A percentile compares a stretch with the other conserved stretches of the same genome.
phyloP scores from a whole-genome alignment of 1,140 invertebrate genomes.

The Orchesella cincta region DNA sequence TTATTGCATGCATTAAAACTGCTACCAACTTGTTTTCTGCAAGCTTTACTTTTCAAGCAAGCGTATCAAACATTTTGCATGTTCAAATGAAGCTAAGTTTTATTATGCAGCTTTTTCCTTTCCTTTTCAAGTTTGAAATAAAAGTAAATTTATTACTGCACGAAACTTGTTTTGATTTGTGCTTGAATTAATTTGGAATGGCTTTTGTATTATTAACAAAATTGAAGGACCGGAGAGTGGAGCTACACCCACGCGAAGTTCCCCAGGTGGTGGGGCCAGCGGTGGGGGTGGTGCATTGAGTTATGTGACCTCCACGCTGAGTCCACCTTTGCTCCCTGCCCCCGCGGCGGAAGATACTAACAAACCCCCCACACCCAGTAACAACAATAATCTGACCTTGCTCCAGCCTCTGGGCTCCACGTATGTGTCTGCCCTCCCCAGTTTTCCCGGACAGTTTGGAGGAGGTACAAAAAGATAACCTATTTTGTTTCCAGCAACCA shows the following conservation, averaged over 20 bases:
- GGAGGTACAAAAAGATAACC: conserved; percentile 8
- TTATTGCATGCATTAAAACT: not conserved
- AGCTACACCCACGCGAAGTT: not conserved
- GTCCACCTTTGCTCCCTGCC: not conserved
- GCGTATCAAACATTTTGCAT: too few relatives aligned
- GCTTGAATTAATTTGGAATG: not conserved
- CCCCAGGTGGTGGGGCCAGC: not conserved
- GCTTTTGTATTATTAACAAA: conserved; percentile 11
- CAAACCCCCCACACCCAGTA: conserved; percentile 18
- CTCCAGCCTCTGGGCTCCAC: conserved; percentile 15
- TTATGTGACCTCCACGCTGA: conserved; percentile 23
- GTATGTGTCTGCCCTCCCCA: conserved; percentile 19
- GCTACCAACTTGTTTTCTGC: not conserved
- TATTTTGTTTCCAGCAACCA: too few relatives aligned
- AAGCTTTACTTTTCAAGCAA: too few relatives aligned
- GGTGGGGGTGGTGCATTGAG: not conserved
- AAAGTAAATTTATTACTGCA: too few relatives aligned
- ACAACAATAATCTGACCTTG: conserved; percentile 29
- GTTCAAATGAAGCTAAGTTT: too few relatives aligned
- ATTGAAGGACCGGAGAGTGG: conserved; percentile 9
- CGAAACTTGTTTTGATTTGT: not conserved
- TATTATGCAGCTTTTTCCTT: too few relatives aligned
- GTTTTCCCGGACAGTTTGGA: conserved; percentile 23
- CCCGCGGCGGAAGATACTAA: conserved; percentile 17
- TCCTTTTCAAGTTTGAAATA: too few relatives aligned